These are phyloP conservation scores for Cheiracanthium punctorium DNA, from an alignment of 2,888 invertebrate genomes.

Conservation along the genomic window DNA sequence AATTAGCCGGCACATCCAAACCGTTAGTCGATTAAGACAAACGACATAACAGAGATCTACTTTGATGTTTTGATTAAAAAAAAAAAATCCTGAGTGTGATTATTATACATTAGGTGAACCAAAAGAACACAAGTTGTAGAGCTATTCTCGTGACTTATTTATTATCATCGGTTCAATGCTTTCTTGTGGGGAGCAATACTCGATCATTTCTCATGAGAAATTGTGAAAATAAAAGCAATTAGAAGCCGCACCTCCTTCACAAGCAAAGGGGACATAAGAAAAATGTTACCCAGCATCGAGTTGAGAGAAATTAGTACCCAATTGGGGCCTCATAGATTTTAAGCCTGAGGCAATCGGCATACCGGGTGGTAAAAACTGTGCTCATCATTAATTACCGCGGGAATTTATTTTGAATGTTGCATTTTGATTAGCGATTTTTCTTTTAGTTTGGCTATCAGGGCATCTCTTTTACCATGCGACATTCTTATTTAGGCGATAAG, in stretches of 20 bases:
- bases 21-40: too few species aligned
- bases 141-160: neutral
- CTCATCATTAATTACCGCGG: conserved; percentile 17
- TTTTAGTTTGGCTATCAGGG: neutral
- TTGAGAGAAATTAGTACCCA: conserved; percentile 18
- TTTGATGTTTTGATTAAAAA: too few species aligned
- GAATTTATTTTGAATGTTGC: conserved; percentile 28
- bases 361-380: conserved; percentile 25
- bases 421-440: conserved; percentile 13
- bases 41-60: too few species aligned
- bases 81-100: neutral
- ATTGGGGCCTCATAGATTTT: conserved; percentile 12
- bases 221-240: conserved; percentile 14
- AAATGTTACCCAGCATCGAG: neutral
- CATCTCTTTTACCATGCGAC: conserved; percentile 1
- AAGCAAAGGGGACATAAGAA: neutral
- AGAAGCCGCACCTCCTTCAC: conserved; percentile 16
- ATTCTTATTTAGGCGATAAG: conserved; percentile 20
- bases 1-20: too few species aligned
- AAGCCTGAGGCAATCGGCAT: conserved; percentile 1
- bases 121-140: neutral
- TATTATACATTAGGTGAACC: neutral
- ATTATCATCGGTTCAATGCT: neutral
- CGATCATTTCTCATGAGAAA: conserved; percentile 20
- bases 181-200: neutral